Percentiles rank a stretch among this genome's conserved stretches.
Evolutionary conservation across 2,113 vertebrate genomes (phyloP).

Genomic region (Pyxicephalus adspersus): DNA sequence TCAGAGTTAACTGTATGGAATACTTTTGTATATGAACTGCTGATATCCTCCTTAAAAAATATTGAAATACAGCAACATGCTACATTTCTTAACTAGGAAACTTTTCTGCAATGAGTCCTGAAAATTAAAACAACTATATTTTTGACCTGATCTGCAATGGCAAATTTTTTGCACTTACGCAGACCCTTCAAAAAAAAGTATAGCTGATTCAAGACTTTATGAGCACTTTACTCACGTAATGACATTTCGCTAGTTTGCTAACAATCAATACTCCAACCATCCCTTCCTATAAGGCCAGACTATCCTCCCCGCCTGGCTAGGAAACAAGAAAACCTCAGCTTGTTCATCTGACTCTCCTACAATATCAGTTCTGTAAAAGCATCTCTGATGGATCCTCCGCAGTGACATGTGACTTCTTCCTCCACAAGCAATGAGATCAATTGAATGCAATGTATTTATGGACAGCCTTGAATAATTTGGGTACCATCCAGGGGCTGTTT

Average conservation of each 20-base stretch:
- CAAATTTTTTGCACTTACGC: background rate
- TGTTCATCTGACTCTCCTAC: constrained; percentile 58
- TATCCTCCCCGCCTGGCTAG: background rate
- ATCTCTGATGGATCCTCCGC: constrained; percentile 59
- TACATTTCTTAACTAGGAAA: background rate
- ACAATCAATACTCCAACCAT: constrained; percentile 50
- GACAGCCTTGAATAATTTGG: constrained; percentile 75
- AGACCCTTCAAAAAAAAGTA: background rate
- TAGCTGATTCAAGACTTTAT: constrained; percentile 27
- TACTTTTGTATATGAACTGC: too few species aligned
- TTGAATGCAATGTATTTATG: constrained; percentile 70
- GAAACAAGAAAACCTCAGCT: constrained; percentile 57
- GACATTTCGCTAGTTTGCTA: constrained; percentile 26
- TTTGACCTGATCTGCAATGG: background rate
- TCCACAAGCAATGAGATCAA: constrained; percentile 70
- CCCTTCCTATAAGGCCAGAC: background rate
- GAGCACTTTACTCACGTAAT: constrained; percentile 34
- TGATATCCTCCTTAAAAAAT: too few species aligned
- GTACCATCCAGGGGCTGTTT: constrained; percentile 74
- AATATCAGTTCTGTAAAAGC: constrained; percentile 62
- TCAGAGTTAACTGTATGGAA: too few species aligned
- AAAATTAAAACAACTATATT: too few species aligned
- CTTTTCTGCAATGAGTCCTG: too few species aligned
- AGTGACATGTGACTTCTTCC: constrained; percentile 73
- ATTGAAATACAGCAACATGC: too few species aligned